Conservation (phyloP, 2,888 invertebrate species). For the Calliphora vomitoria region DNA sequence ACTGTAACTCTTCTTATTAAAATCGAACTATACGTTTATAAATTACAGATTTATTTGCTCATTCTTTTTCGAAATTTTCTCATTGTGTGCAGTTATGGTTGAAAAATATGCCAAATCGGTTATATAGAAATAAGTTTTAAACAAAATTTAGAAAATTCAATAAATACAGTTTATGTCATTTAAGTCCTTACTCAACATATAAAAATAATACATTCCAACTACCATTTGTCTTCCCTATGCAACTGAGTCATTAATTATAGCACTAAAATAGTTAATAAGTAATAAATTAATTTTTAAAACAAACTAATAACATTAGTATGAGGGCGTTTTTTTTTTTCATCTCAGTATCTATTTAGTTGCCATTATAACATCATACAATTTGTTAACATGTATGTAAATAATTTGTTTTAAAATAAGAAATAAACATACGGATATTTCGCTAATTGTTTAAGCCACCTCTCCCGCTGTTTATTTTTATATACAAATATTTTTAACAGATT, state of each 20-base stretch:
- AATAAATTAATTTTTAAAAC: neutral
- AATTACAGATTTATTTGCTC: too few relatives aligned
- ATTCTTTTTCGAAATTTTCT: too few relatives aligned
- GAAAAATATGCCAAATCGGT: too few relatives aligned
- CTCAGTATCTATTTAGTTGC: too few relatives aligned
- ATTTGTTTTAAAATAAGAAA: slow-evolving; percentile 37
- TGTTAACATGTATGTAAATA: slow-evolving; percentile 43
- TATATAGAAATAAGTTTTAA: too few relatives aligned
- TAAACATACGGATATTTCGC: slow-evolving; percentile 11
- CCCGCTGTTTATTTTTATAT: slow-evolving; percentile 47
- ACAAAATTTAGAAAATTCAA: too few relatives aligned
- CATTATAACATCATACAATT: slow-evolving; percentile 15
- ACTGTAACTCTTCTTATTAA: too few relatives aligned
- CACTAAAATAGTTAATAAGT: slow-evolving; percentile 13
- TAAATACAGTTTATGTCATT: neutral
- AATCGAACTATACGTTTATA: too few relatives aligned
- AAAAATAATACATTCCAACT: slow-evolving; percentile 11
- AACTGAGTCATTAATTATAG: slow-evolving; percentile 39
- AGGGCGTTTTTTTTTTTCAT: slow-evolving; percentile 29
- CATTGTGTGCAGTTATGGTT: too few relatives aligned
- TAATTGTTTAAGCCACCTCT: slow-evolving; percentile 60
- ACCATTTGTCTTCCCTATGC: neutral
- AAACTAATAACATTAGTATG: slow-evolving; percentile 5
- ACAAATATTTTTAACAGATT: neutral
- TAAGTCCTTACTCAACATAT: neutral